Evolutionary conservation across 2,888 invertebrate genomes (phyloP).

Genomic region (Trichopria drosophilae): DNA sequence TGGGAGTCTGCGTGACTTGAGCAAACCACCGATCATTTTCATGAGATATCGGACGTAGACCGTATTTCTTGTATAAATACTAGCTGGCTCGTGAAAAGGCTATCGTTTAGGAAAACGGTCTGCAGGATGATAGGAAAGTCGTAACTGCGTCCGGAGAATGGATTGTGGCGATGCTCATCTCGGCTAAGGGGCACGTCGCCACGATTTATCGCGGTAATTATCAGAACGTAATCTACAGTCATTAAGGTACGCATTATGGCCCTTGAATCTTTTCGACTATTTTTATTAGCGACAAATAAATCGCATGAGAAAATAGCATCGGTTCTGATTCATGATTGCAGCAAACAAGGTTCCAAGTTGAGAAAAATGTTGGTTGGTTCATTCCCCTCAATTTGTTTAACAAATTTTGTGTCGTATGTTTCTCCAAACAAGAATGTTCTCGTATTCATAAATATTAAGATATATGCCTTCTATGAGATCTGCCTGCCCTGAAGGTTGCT

Average conservation of each 20-base stretch:
- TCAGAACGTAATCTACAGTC: slow-evolving; percentile 51
- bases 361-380: slow-evolving; percentile 30
- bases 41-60: slow-evolving; percentile 22
- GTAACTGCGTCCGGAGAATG: slow-evolving; percentile 45
- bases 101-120: slow-evolving; percentile 29
- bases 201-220: slow-evolving; percentile 55
- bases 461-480: too few species aligned
- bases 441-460: too few species aligned
- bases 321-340: too few species aligned
- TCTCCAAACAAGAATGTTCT: too few species aligned
- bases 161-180: slow-evolving; percentile 42
- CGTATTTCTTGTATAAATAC: slow-evolving; percentile 22
- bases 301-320: slow-evolving; percentile 20
- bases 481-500: too few species aligned
- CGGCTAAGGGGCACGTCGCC: slow-evolving; percentile 36
- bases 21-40: slow-evolving; percentile 24
- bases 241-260: slow-evolving; percentile 54
- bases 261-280: slow-evolving; percentile 44
- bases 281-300: slow-evolving; percentile 49
- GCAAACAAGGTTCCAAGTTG: too few species aligned
- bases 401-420: too few species aligned
- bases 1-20: slow-evolving; percentile 28
- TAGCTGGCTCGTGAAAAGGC: slow-evolving; percentile 28
- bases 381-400: too few species aligned
- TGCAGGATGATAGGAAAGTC: slow-evolving; percentile 45